Evolutionary conservation across 1,140 invertebrate species (phyloP).

Genomic region (Pseudomyrmex concolor): DNA sequence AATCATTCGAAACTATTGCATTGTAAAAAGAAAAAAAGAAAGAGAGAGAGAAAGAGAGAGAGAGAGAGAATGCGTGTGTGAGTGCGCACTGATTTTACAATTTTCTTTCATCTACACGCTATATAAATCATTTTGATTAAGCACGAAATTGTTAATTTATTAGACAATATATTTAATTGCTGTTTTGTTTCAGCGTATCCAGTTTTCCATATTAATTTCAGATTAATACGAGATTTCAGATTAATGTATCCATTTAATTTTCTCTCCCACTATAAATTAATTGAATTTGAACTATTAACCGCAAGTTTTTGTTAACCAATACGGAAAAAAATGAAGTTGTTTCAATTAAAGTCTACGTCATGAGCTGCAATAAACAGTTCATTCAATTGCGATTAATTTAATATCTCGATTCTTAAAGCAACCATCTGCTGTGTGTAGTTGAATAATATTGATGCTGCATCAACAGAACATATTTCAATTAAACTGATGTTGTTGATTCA

Average conservation of each 20-base stretch:
- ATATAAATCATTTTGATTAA: slow-evolving; percentile 11
- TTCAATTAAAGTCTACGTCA: no score
- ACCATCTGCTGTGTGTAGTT: no score
- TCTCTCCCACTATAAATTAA: not conserved
- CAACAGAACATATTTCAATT: no score
- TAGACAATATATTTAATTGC: not conserved
- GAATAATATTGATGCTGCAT: no score
- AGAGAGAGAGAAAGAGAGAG: no score
- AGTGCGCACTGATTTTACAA: not conserved
- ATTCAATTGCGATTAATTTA: no score
- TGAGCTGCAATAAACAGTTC: no score
- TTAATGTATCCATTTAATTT: slow-evolving; percentile 3
- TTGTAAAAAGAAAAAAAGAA: not conserved
- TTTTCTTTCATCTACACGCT: not conserved
- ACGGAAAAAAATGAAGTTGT: no score
- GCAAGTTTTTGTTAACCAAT: not conserved
- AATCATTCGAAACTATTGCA: not conserved
- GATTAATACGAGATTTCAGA: slow-evolving; percentile 3
- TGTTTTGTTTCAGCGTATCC: not conserved
- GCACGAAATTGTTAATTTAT: not conserved
- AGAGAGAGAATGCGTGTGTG: no score
- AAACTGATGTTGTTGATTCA: no score
- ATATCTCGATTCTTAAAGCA: no score
- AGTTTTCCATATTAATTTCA: slow-evolving; percentile 17
- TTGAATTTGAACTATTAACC: slow-evolving; percentile 11